Base-by-base conservation (phyloP, 2,113 vertebrate species). In the Bothrops jararaca region DNA sequence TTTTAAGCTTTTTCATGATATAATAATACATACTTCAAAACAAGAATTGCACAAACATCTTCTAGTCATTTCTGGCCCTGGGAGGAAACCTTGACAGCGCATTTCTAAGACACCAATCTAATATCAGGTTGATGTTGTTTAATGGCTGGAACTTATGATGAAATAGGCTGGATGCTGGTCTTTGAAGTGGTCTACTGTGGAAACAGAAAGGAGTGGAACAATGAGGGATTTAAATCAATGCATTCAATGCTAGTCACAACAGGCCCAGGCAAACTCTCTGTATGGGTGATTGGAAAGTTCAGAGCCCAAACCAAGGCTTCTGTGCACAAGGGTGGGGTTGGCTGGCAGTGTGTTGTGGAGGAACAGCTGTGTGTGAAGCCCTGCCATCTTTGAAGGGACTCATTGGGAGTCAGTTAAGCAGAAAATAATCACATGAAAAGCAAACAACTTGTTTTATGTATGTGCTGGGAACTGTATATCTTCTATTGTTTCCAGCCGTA, bases 381-480 rank as follows among this genome's bases (percentile, higher is more conserved):
- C 94, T 95, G 95, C 94, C 69, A 69, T 94, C 95, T 86, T 97
- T 95, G 95, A 95, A 97, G 97, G 94, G 95, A 95, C 95, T 96
- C 94, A 97, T 97, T 97, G 96, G 96, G 94, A 96, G 95, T 96
- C 96, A 96, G 95, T 95, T 96, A 95, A 93, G 94, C 93, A 93
- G 93, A 96, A 97, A 96, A 96, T 92, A 96, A 95, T 94, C 95
- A 95, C 93, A 95, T 95, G 96, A 94, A 97, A 96, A 96, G 96
- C 95, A 97, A 97, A 96, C 95, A 97, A 95, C 91, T 97, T 97
- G 97, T 96, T 96, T 96, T 97, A 95, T 96, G 92, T 92, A 96
- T 95, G 92, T 93, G 92, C 94, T 95, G 96, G 96, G 96, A 97
- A 95, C 92, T 93, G 89, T 95, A 90, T 22, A 92, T 92, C 96